Base-by-base conservation (phyloP, 2,797 vertebrate genomes). In the Tapirus indicus region DNA sequence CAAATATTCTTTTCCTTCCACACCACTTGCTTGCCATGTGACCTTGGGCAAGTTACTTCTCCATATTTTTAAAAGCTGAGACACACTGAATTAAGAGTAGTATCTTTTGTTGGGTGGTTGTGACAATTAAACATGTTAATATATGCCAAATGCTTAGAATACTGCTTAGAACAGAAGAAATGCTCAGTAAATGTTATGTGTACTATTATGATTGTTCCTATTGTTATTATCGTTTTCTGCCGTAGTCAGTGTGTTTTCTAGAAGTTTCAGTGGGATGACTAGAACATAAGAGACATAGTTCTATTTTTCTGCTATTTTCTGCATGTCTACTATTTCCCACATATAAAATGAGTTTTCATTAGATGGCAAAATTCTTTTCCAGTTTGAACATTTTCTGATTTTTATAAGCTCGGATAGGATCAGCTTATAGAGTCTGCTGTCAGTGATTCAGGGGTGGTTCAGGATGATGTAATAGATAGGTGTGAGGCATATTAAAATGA, bases 351-450 rank as follows among this genome's bases (percentile, higher is more conserved):
- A 32, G 9, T 79, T 97, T 91, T 72, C 16, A 32, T 85, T 85
- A 41, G 25, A 66, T 88, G 35, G 23, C 25, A 56, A 56, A 60
- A n/a, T 69, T 77, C 58, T 69, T 35, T 69, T 95, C 56, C 25
- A 69, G 12, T 85, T 44, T 84, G 35, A 79, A 75, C 6, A 52
- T 77, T 91, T 96, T 80, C 82, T 92, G 38, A 82, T 32, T 92
- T 94, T 91, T 80, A 71, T 84, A 80, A 80, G 52, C 35, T 90
- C 58, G 79, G 23, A 25, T 75, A 11, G 27, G 3, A 29, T 92
- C 17, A 66, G 27, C 6, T 66, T 87, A 71, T 80, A 5, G 1
- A 79, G 41, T 54, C 6, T 35, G 35, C 77, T 89, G 35, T 91
- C 7, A 72, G 9, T 64, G 25, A 86, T 41, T 35, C 32, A 41